Base-by-base conservation (phyloP, 2,113 vertebrate genomes). In the Archilochus colubris region DNA sequence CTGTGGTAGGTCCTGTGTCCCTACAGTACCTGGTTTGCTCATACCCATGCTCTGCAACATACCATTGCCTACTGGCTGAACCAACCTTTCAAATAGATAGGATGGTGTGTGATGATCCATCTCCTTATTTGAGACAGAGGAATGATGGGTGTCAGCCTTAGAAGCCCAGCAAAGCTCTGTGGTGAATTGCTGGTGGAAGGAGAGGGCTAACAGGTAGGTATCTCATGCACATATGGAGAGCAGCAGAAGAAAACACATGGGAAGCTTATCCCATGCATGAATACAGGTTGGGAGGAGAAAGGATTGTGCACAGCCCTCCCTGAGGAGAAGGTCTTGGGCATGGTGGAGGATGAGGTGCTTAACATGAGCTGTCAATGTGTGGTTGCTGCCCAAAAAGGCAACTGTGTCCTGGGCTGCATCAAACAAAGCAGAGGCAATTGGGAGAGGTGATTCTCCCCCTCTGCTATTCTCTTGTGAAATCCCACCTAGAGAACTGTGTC, bases 1-100 rank as follows among this genome's bases (percentile, higher is more conserved):
- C 46, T 57, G 10, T 43, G 27, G 18, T n/a, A 77, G 22, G 68
- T 86, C 61, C 50, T 24, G 43, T 68, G 24, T 14, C 57, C 21
- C 31, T 36, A 0, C 10, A 9, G 16, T 5, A 57, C 7, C 24
- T 1, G 1, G 8, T 31, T 79, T 74, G 28, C 30, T 77, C 0
- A 0, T 25, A 54, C 14, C 25, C 3, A 2, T 46, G 55, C 7
- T 62, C 59, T 77, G 51, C 46, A 83, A 74, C 81, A 51, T 21
- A 15, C 28, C 20, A 3, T 24, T 2, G 2, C 27, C 51, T 63
- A 7, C 40, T 6, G 2, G 22, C 38, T 94, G 43, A 36, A 51
- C 24, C 8, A 63, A 25, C 31, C 81, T 51, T 20, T 59, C 62
- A 89, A 76, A 74, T 62, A 22, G 11, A 6, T 36, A 28, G 31